Percentiles rank a stretch among this genome's conserved stretches.
Conservation (phyloP, 2,797 vertebrate genomes). For the Meriones psammophilus region DNA sequence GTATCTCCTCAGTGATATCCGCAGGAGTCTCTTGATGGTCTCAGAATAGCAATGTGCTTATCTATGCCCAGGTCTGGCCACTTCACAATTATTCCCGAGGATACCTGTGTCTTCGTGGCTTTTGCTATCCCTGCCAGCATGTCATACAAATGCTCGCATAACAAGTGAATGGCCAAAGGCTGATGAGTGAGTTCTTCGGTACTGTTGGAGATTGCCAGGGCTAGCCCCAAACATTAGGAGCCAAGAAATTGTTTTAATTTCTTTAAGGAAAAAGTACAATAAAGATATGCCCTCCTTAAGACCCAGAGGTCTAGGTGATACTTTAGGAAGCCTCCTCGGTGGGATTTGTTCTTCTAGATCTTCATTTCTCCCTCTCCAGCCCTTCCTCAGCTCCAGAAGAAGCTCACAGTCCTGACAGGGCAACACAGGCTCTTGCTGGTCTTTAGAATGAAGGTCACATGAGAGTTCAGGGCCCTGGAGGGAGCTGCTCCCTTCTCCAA, state of each 20-base stretch:
- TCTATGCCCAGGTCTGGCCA: not conserved
- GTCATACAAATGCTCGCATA: not conserved
- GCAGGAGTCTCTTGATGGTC: conserved; percentile 17
- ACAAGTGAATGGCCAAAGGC: not conserved
- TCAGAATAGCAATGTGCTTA: not conserved
- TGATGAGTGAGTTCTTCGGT: conserved; percentile 15
- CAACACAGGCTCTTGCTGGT: too few relatives aligned
- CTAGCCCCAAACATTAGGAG: not conserved
- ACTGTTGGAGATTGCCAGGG: not conserved
- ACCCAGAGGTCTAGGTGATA: not conserved
- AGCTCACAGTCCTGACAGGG: not conserved
- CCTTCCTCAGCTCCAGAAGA: not conserved
- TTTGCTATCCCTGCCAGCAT: conserved; percentile 6
- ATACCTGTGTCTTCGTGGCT: not conserved
- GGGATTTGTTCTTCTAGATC: not conserved
- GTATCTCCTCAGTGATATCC: conserved; percentile 16
- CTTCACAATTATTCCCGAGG: not conserved
- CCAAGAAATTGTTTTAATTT: conserved; percentile 44
- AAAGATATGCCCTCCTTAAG: not conserved
- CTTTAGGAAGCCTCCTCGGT: not conserved
- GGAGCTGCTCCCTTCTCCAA: not conserved
- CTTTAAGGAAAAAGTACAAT: conserved; percentile 34
- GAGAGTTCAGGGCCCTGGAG: not conserved
- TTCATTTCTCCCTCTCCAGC: conserved; percentile 16
- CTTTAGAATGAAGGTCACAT: not conserved